A percentile compares a stretch with the other conserved stretches of the same genome.
These are phyloP conservation scores for Neoniphon sammara DNA, from an alignment of 2,797 vertebrate genomes.

Conservation along the genomic window DNA sequence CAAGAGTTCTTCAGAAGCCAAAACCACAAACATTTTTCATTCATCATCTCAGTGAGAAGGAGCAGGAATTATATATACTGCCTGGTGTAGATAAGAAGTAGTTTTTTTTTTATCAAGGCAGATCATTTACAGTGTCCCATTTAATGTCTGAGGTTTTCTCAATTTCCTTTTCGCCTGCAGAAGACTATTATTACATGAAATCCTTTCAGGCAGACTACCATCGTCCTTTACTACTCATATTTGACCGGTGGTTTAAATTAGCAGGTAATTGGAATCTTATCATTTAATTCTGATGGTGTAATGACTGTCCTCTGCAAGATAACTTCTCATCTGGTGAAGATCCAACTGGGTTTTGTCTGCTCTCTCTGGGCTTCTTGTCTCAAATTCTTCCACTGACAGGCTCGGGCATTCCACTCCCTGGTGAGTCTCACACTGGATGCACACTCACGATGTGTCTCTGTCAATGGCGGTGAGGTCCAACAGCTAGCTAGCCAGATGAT, in stretches of 20 bases:
- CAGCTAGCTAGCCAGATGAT: conserved; percentile 35
- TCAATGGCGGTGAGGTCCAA: conserved; percentile 47
- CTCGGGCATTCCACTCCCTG: conserved; percentile 19
- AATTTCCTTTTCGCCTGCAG: conserved; percentile 60
- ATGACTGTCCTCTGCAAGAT: conserved; percentile 52
- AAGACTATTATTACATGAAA: conserved; percentile 61
- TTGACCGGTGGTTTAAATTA: conserved; percentile 68
- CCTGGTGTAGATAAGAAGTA: conserved; percentile 36
- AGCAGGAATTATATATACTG: conserved; percentile 39
- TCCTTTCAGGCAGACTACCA: conserved; percentile 21
- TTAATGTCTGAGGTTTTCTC: conserved; percentile 57
- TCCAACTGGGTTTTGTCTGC: conserved; percentile 54
- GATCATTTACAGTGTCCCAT: conserved; percentile 43
- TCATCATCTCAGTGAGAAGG: conserved; percentile 28
- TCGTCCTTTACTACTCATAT: conserved; percentile 54
- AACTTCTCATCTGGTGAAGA: conserved; percentile 56
- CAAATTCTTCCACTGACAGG: conserved; percentile 40
- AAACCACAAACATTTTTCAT: conserved; percentile 24
- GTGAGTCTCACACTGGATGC: conserved; percentile 41
- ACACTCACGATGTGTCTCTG: conserved; percentile 44
- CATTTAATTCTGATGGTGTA: conserved; percentile 74
- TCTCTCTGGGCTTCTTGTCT: conserved; percentile 51
- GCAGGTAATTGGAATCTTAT: conserved; percentile 78
- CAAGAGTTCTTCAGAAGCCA: conserved; percentile 11
- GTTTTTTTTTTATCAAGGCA: conserved; percentile 32